Conservation (phyloP, 2,888 invertebrate species). For the Argynnis bischoffii region DNA sequence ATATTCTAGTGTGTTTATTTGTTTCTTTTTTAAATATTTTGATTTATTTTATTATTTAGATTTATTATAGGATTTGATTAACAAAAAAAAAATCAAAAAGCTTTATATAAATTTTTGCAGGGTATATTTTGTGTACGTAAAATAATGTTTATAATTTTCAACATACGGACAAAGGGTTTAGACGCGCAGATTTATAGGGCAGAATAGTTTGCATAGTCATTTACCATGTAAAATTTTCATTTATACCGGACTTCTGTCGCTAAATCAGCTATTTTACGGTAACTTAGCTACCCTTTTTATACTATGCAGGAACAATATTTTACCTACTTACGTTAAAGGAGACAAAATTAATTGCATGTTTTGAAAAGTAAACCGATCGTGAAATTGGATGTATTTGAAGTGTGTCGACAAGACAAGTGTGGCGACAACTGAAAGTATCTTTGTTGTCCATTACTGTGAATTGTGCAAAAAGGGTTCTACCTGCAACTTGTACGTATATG, state of each 20-base stretch:
- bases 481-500: slow-evolving; percentile 57
- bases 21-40: neutral
- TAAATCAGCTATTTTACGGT: slow-evolving; percentile 65
- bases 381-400: slow-evolving; percentile 75
- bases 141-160: too few relatives aligned
- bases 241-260: slow-evolving; percentile 28
- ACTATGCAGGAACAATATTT: slow-evolving; percentile 52
- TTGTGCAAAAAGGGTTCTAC: slow-evolving; percentile 82
- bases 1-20: neutral
- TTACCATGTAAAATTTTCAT: slow-evolving; percentile 22
- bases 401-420: slow-evolving; percentile 67
- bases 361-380: slow-evolving; percentile 70
- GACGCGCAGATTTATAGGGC: neutral
- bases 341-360: slow-evolving; percentile 72
- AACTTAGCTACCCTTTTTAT: slow-evolving; percentile 46
- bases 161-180: too few relatives aligned
- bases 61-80: too few relatives aligned
- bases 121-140: too few relatives aligned
- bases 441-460: slow-evolving; percentile 62
- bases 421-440: slow-evolving; percentile 66
- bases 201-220: slow-evolving; percentile 1
- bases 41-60: too few relatives aligned
- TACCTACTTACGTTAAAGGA: slow-evolving; percentile 62
- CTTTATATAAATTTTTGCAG: too few relatives aligned
- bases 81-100: too few relatives aligned